These are phyloP conservation scores for Heliothis peltigera DNA, from an alignment of 2,888 invertebrate species.

Conservation along the genomic window DNA sequence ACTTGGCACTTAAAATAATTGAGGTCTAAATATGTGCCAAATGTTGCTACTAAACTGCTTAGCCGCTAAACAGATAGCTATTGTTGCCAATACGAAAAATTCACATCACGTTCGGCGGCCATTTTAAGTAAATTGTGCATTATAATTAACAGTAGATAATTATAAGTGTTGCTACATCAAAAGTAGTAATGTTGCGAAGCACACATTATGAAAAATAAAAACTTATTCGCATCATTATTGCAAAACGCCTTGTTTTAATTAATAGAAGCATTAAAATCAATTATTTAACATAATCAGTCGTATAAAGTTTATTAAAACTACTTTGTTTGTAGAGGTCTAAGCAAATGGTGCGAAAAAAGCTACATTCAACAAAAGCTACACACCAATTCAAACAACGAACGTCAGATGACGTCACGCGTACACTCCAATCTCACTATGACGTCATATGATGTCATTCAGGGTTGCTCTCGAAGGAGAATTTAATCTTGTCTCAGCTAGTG, in stretches of 20 bases:
- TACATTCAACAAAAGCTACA: no score
- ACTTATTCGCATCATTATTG: no score
- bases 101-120: conserved; percentile 16
- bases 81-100: conserved; percentile 30
- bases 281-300: no score
- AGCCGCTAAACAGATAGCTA: conserved; percentile 16
- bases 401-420: conserved; percentile 15
- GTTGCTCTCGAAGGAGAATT: conserved; percentile 41
- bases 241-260: no score
- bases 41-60: conserved; percentile 38
- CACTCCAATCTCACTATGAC: conserved; percentile 18
- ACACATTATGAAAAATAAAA: no score
- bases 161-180: no score
- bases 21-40: conserved; percentile 46
- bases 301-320: no score
- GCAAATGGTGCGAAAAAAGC: no score
- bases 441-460: conserved; percentile 19
- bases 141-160: no score
- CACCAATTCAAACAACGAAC: neutral
- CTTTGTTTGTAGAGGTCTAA: no score
- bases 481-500: conserved; percentile 49
- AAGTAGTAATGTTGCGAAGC: no score
- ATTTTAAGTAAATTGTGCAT: conserved; percentile 12
- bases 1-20: conserved; percentile 53
- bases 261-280: no score